Evolutionary conservation across 2,888 invertebrate species (phyloP).

Genomic region (Andrena bucephala): DNA sequence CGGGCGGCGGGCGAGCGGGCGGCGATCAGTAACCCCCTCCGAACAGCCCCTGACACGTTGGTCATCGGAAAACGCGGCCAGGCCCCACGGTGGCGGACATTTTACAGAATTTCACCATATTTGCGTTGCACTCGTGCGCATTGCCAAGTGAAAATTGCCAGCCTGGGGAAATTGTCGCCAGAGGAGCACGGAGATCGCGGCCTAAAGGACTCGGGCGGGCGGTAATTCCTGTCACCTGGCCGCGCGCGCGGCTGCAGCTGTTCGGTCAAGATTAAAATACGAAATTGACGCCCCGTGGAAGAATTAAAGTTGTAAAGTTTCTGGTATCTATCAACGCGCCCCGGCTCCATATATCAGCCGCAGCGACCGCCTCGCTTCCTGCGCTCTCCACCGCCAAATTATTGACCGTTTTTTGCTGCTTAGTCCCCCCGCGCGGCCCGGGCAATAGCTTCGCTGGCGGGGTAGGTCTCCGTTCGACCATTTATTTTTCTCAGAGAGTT

Average conservation of each 20-base stretch:
- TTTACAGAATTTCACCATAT: conserved; percentile 53
- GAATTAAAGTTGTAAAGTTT: conserved; percentile 79
- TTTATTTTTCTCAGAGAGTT: conserved; percentile 80
- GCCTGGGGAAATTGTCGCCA: conserved; percentile 31
- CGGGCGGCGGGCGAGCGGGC: not conserved
- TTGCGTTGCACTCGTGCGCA: conserved; percentile 52
- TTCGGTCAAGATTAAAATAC: conserved; percentile 74
- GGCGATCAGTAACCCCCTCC: conserved; percentile 6
- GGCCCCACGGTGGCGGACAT: conserved; percentile 33
- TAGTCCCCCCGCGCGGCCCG: not conserved
- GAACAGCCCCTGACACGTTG: conserved; percentile 3
- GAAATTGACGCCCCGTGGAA: conserved; percentile 74
- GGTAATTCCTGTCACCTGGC: conserved; percentile 59
- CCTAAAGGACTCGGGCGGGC: conserved; percentile 22
- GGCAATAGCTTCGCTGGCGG: conserved; percentile 57
- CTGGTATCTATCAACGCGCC: conserved; percentile 79
- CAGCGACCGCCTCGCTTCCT: conserved; percentile 65
- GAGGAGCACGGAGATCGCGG: conserved; percentile 22
- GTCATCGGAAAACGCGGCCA: conserved; percentile 39
- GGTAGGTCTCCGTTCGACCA: conserved; percentile 64
- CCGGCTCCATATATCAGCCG: conserved; percentile 79
- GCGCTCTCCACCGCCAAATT: conserved; percentile 55
- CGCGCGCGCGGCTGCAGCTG: conserved; percentile 15
- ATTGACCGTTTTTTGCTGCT: conserved; percentile 63
- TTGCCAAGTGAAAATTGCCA: conserved; percentile 49